phyloP scores from a whole-genome alignment of 2,888 invertebrate genomes.

The Pachymerium ferrugineum region DNA sequence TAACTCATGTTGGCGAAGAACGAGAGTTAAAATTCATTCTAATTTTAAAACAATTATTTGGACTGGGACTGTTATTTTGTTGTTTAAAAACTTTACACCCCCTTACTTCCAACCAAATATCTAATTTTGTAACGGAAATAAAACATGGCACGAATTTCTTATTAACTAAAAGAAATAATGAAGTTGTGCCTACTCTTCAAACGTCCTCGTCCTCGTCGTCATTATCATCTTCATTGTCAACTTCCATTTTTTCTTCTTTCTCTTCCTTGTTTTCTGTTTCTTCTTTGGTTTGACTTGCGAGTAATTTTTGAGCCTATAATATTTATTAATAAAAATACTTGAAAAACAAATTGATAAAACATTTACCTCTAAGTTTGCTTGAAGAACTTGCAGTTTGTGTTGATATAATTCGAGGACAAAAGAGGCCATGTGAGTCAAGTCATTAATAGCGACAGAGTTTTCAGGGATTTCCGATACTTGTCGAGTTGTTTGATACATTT shows the following conservation, averaged over 20 bases:
- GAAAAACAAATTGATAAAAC: not conserved
- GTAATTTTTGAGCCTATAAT: not conserved
- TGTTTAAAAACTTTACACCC: not conserved
- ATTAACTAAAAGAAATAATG: not conserved
- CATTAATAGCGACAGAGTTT: conserved; percentile 60
- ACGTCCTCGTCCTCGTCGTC: too few relatives aligned
- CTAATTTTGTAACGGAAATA: not conserved
- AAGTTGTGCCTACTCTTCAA: not conserved
- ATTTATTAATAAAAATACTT: not conserved
- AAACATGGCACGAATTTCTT: too few relatives aligned
- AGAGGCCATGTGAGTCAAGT: conserved; percentile 92
- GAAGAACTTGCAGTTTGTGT: conserved; percentile 50
- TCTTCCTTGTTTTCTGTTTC: not conserved
- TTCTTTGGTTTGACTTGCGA: not conserved
- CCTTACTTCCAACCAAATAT: not conserved
- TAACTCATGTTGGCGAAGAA: not conserved
- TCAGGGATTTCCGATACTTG: conserved; percentile 43
- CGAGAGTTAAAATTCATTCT: not conserved
- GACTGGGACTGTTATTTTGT: conserved; percentile 10
- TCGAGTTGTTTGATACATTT: conserved; percentile 64
- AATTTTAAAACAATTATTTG: not conserved
- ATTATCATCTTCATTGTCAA: not conserved
- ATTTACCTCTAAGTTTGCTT: not conserved
- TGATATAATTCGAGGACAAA: conserved; percentile 91
- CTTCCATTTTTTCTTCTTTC: not conserved